A percentile compares a stretch with the other conserved stretches of the same genome.
Evolutionary conservation across 2,888 invertebrate species (phyloP).

Genomic region (Corythucha ciliata): DNA sequence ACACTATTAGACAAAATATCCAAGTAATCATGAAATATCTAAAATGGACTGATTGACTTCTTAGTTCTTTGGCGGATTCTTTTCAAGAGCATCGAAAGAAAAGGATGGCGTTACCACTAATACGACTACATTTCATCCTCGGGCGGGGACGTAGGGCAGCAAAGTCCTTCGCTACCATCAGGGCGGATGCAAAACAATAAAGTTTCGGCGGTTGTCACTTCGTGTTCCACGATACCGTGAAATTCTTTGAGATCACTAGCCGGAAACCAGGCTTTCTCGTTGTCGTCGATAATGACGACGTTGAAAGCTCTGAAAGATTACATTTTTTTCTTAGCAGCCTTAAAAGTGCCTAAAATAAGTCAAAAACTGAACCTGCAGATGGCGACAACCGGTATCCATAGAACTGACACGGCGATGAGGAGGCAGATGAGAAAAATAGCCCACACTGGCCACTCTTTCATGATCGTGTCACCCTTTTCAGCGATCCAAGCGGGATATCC

Average conservation of each 20-base stretch:
- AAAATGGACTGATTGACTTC: too few species aligned
- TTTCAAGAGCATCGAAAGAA: background rate
- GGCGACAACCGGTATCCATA: constrained; percentile 81
- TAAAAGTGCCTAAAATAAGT: background rate
- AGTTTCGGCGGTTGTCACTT: constrained; percentile 66
- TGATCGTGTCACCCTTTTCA: constrained; percentile 59
- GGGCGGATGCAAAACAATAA: constrained; percentile 72
- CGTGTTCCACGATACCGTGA: constrained; percentile 76
- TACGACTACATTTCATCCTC: constrained; percentile 42
- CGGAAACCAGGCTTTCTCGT: constrained; percentile 88
- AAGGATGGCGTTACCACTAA: background rate
- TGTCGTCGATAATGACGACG: constrained; percentile 71
- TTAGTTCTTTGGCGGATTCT: too few species aligned
- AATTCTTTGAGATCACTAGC: constrained; percentile 79
- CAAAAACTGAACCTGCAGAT: constrained; percentile 55
- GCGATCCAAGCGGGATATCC: constrained; percentile 79
- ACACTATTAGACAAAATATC: too few species aligned
- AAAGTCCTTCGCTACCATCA: constrained; percentile 73
- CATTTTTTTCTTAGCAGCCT: background rate
- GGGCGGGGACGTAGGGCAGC: constrained; percentile 60
- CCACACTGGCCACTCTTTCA: constrained; percentile 82
- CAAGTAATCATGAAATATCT: too few species aligned
- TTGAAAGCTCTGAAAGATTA: constrained; percentile 62
- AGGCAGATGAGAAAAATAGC: constrained; percentile 62
- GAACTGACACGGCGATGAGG: constrained; percentile 66